Base-by-base conservation (phyloP, 2,888 invertebrate species). In the Caenorhabditis sulstoni region DNA sequence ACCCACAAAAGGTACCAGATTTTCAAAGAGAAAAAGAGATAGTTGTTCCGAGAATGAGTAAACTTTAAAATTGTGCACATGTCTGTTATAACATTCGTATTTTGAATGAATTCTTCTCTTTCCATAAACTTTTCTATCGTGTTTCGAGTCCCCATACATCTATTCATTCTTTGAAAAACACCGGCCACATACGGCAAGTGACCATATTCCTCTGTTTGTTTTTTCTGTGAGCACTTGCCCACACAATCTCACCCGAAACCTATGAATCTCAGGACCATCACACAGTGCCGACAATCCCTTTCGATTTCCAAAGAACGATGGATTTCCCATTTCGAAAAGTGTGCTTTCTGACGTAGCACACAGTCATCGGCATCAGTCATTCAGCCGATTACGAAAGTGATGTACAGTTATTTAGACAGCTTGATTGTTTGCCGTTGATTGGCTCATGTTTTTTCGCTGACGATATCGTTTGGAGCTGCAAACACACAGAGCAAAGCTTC, bases 321-420 rank as follows among this genome's bases (percentile, higher is more conserved):
- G n/a, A 47, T 29, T 29, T 45, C 18, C 65, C 45, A 18, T 35
- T 22, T 35, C 59, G 49, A 49, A 49, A 52, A 29, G 29, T 44
- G 8, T 57, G 49, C 55, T 55, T 18, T 50, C 52, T 70, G 70
- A 70, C 70, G 61, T 59, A 57, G 35, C 49, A 71, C 16, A 8
- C 18, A 29, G 16, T 45, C 44, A 29, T 44, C 8, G 49, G 49
- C 53, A 53, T 70, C 39, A 73, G 44, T 64, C 73, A 65, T 73
- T 64, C 73, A 35, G n/a, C 41, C 47, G 64, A 65, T 73, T 73
- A 57, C 64, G 73, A 73, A 73, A 73, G 64, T 73, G 73, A 73
- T 73, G 73, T 58, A 73, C 73, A 50, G 73, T 73, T 73, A 73
- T 73, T 73, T 73, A 50, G 64, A 14, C 73, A 73, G 73, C 73